Conservation (phyloP, 2,113 vertebrate species). For the Romanogobio albipinnatus region DNA sequence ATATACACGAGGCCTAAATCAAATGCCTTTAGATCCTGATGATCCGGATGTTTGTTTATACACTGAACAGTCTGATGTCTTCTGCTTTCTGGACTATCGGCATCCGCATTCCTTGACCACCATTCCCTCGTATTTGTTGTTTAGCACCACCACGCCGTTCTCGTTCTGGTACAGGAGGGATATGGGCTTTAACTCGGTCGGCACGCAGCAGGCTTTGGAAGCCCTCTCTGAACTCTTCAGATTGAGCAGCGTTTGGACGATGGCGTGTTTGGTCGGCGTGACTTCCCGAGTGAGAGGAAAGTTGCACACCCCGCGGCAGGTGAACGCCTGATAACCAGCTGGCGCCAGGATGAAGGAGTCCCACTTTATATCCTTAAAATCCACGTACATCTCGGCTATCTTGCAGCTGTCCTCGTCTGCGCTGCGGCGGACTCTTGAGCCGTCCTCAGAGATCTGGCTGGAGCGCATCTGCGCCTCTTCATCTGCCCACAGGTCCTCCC, state of each 20-base stretch:
- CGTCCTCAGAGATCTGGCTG: slow-evolving; percentile 87
- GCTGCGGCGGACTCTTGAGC: slow-evolving; percentile 86
- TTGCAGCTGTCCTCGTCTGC: slow-evolving; percentile 89
- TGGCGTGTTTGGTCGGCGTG: slow-evolving; percentile 93
- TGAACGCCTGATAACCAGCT: slow-evolving; percentile 88
- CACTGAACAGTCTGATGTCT: background rate
- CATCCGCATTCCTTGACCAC: slow-evolving; percentile 96
- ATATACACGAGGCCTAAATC: background rate
- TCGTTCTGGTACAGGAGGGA: slow-evolving; percentile 91
- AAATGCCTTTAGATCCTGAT: background rate
- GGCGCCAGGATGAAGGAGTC: slow-evolving; percentile 95
- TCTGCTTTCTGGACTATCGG: slow-evolving; percentile 81
- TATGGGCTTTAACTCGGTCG: slow-evolving; percentile 94
- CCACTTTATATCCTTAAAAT: slow-evolving; percentile 99
- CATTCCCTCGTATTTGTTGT: slow-evolving; percentile 97
- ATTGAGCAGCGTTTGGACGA: slow-evolving; percentile 89
- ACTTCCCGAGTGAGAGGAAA: slow-evolving; percentile 88
- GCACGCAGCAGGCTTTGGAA: slow-evolving; percentile 93
- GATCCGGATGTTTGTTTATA: too few species aligned
- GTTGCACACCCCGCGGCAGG: slow-evolving; percentile 87
- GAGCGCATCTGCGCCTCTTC: slow-evolving; percentile 84
- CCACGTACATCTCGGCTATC: slow-evolving; percentile 88
- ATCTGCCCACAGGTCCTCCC: slow-evolving; percentile 73
- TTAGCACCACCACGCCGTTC: slow-evolving; percentile 90
- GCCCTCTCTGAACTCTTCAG: slow-evolving; percentile 86